These are phyloP conservation scores for Epicampocera succincta DNA, from an alignment of 2,888 invertebrate species.

Conservation along the genomic window DNA sequence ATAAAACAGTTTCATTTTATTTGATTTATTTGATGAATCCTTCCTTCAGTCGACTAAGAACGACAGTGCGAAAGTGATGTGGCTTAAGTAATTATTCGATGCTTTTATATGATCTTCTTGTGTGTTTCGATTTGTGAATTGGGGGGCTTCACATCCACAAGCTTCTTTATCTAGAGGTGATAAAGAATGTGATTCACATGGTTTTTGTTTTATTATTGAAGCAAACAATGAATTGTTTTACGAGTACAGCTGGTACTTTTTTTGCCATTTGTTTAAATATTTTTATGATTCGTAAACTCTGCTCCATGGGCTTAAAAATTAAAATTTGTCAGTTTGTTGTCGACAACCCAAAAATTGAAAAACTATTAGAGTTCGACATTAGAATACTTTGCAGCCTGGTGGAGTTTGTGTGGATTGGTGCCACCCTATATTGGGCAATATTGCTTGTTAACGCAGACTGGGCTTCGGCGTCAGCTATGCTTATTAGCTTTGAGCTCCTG, in stretches of 20 bases:
- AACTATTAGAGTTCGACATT: too few relatives aligned
- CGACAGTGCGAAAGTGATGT: not conserved
- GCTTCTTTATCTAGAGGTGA: too few relatives aligned
- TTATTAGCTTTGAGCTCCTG: too few relatives aligned
- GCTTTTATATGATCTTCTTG: not conserved
- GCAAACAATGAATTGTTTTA: not conserved
- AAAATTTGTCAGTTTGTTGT: too few relatives aligned
- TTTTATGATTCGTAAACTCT: not conserved
- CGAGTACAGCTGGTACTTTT: not conserved
- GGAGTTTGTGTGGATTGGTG: too few relatives aligned
- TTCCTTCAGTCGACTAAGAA: not conserved
- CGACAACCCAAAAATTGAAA: too few relatives aligned
- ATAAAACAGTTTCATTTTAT: constrained; percentile 34
- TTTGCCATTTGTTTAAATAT: not conserved
- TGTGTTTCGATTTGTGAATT: not conserved
- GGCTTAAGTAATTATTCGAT: not conserved
- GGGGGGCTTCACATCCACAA: not conserved
- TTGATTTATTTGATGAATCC: not conserved
- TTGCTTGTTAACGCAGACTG: too few relatives aligned
- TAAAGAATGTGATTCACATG: not conserved
- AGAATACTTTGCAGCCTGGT: too few relatives aligned
- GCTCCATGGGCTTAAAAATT: not conserved
- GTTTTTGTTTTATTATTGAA: not conserved
- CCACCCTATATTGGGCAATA: too few relatives aligned
- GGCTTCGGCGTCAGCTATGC: too few relatives aligned